phyloP scores from a whole-genome alignment of 2,113 vertebrate genomes.

The Rhizomys pruinosus region DNA sequence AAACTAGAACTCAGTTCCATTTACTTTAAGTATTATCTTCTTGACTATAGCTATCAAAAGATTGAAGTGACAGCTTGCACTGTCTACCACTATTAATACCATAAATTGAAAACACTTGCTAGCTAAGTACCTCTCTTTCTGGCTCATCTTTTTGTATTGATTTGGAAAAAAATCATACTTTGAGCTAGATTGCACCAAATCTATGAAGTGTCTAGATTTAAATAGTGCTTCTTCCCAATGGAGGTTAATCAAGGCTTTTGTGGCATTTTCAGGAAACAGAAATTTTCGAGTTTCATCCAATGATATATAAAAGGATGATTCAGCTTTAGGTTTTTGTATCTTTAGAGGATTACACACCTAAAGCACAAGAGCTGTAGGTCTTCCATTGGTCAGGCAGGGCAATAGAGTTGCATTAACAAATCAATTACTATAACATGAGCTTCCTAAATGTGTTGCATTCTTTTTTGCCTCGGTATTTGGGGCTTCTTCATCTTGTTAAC shows the following conservation, averaged over 20 bases:
- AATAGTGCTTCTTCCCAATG: slow-evolving; percentile 47
- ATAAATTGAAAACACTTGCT: slow-evolving; percentile 55
- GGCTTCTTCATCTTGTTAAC: background rate
- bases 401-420: slow-evolving; percentile 47
- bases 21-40: slow-evolving; percentile 57
- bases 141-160: slow-evolving; percentile 37
- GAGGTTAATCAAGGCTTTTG: slow-evolving; percentile 54
- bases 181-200: slow-evolving; percentile 52
- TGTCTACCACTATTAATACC: slow-evolving; percentile 46
- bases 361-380: slow-evolving; percentile 22
- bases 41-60: slow-evolving; percentile 55
- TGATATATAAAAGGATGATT: slow-evolving; percentile 45
- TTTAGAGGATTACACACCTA: slow-evolving; percentile 46
- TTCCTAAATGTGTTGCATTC: background rate
- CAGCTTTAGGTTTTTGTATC: slow-evolving; percentile 50
- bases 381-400: slow-evolving; percentile 12
- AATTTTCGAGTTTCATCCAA: slow-evolving; percentile 40
- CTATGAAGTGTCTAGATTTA: slow-evolving; percentile 44
- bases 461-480: slow-evolving; percentile 44
- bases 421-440: slow-evolving; percentile 56
- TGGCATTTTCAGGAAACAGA: slow-evolving; percentile 19
- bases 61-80: slow-evolving; percentile 5
- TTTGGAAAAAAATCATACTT: slow-evolving; percentile 54
- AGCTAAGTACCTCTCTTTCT: slow-evolving; percentile 39
- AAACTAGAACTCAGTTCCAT: slow-evolving; percentile 44